Evolutionary conservation across 2,888 invertebrate species (phyloP).

Genomic region (Napeogenes inachia): DNA sequence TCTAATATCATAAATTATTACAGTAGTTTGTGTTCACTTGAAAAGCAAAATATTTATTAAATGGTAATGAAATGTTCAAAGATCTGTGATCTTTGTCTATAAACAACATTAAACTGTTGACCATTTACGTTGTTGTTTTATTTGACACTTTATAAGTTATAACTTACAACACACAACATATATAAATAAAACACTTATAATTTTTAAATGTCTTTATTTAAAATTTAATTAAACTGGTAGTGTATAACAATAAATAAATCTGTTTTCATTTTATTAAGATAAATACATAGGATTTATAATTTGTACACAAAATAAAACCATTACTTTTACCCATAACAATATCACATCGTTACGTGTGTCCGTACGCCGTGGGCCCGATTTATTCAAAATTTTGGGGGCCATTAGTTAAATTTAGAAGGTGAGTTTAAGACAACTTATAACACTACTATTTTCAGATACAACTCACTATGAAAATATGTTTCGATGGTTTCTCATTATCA

Average conservation of each 20-base stretch:
- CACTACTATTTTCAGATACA: slow-evolving; percentile 5
- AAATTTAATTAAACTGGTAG: slow-evolving; percentile 66
- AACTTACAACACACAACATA: slow-evolving; percentile 6
- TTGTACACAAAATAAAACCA: slow-evolving; percentile 72
- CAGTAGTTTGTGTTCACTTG: neutral
- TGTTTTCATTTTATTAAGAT: slow-evolving; percentile 59
- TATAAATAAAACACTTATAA: slow-evolving; percentile 34
- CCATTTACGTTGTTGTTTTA: slow-evolving; percentile 34
- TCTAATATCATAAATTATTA: neutral
- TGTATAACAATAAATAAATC: slow-evolving; percentile 75
- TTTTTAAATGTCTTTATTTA: slow-evolving; percentile 68
- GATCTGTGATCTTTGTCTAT: slow-evolving; percentile 70
- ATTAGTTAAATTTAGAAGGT: slow-evolving; percentile 18
- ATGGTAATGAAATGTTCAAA: slow-evolving; percentile 49
- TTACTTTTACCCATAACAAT: slow-evolving; percentile 59
- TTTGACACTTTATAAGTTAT: slow-evolving; percentile 13
- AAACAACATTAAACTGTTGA: slow-evolving; percentile 71
- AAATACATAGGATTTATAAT: slow-evolving; percentile 57
- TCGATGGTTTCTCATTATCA: neutral
- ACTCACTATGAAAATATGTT: slow-evolving; percentile 3
- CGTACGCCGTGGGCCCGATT: no score
- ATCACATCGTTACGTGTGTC: slow-evolving; percentile 54
- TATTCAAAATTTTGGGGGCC: slow-evolving; percentile 16
- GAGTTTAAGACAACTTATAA: no score
- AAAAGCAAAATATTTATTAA: slow-evolving; percentile 38